Evolutionary conservation across 1,140 invertebrate genomes (phyloP).

Genomic region (Colletes latitarsis): DNA sequence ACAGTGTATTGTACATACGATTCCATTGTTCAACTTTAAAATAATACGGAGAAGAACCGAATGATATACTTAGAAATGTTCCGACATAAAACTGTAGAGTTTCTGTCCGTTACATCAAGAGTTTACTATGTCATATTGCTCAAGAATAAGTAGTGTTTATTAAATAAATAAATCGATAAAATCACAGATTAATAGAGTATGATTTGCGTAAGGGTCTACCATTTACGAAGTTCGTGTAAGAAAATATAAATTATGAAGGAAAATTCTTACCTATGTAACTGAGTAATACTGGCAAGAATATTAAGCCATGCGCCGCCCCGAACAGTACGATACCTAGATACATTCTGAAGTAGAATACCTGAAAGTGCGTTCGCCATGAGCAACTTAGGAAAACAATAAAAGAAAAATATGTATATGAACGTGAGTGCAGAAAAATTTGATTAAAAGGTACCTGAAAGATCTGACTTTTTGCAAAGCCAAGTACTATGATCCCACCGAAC

Average conservation of each 20-base stretch:
- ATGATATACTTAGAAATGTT: too few species aligned
- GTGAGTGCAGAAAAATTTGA: not conserved
- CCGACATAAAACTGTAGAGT: too few species aligned
- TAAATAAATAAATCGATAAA: not conserved
- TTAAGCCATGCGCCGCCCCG: constrained; percentile 97
- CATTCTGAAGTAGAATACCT: constrained; percentile 99
- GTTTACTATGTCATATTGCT: not conserved
- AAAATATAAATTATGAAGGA: not conserved
- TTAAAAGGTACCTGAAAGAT: constrained; percentile 88
- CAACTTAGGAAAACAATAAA: not conserved
- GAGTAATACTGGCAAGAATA: constrained; percentile 97
- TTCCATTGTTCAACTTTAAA: too few species aligned
- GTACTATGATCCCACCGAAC: constrained; percentile 96
- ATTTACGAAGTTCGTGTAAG: not conserved
- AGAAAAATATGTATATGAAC: not conserved
- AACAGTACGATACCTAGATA: constrained; percentile 97
- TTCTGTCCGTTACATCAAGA: too few species aligned
- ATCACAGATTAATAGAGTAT: not conserved
- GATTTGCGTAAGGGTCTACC: not conserved
- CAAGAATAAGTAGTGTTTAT: constrained; percentile 42
- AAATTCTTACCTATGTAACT: constrained; percentile 94
- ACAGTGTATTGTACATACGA: too few species aligned
- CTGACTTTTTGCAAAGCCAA: constrained; percentile 98
- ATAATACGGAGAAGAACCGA: too few species aligned
- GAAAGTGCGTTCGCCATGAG: constrained; percentile 55